A percentile compares a stretch with the other conserved stretches of the same genome.
These are phyloP conservation scores for Adela reaumurella DNA, from an alignment of 2,888 invertebrate genomes.

Conservation along the genomic window DNA sequence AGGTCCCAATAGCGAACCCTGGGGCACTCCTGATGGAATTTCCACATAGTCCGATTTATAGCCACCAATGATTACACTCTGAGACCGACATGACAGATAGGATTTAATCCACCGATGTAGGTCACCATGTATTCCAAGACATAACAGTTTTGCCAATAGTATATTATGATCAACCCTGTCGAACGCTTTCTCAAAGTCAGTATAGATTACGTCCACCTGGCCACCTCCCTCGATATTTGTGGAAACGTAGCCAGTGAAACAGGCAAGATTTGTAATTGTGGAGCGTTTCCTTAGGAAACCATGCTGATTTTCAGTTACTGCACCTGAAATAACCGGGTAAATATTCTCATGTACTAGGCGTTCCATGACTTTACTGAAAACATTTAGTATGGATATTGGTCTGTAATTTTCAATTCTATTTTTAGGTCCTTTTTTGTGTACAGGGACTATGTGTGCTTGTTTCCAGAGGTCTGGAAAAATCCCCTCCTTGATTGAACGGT, in stretches of 20 bases:
- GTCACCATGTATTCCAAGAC: conserved; percentile 1
- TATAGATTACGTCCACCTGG: conserved; percentile 5
- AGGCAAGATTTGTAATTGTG: background rate
- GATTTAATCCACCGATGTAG: conserved; percentile 1
- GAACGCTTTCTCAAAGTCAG: conserved; percentile 3
- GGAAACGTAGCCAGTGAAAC: background rate
- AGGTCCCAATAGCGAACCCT: background rate
- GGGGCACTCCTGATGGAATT: conserved; percentile 1
- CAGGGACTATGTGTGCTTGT: background rate
- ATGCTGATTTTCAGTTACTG: background rate
- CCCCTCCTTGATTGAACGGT: background rate
- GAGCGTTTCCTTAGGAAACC: conserved; percentile 1
- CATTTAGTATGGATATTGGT: background rate
- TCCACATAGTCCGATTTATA: background rate
- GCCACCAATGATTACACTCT: background rate
- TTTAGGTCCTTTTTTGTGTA: conserved; percentile 1
- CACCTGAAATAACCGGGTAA: background rate
- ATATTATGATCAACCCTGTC: background rate
- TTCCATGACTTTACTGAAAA: background rate
- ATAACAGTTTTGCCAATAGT: background rate
- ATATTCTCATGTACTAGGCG: background rate
- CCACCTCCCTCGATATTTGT: conserved; percentile 4
- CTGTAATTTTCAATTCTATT: background rate
- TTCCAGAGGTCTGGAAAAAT: background rate
- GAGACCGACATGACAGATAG: background rate